These are phyloP conservation scores for Pholis gunnellus DNA, from an alignment of 2,113 vertebrate species.

Conservation along the genomic window DNA sequence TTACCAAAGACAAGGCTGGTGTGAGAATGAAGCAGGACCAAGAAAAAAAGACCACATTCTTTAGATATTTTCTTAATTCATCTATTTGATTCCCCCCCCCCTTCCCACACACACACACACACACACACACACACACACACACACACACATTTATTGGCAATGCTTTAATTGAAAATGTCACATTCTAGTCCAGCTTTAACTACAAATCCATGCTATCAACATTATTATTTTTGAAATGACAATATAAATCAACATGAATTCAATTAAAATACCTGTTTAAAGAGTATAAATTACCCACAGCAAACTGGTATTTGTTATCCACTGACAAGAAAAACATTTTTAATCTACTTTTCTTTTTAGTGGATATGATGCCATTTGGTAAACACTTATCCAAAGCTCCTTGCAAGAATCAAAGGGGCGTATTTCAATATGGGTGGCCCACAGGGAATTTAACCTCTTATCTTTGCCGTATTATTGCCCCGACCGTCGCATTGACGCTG, in stretches of 20 bases:
- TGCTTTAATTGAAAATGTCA: neutral
- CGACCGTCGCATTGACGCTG: constrained; percentile 42
- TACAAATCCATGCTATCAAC: neutral
- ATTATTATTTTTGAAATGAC: neutral
- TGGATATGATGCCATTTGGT: constrained; percentile 24
- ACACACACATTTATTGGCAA: neutral
- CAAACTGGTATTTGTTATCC: constrained; percentile 2
- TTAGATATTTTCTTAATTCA: constrained; percentile 2
- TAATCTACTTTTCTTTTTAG: neutral
- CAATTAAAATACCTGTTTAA: neutral
- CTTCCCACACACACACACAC: too few species aligned
- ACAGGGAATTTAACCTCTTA: constrained; percentile 46
- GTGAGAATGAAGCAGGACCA: constrained; percentile 7
- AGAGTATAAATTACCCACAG: neutral
- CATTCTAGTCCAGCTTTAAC: neutral
- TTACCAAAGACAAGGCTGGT: constrained; percentile 3
- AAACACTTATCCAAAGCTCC: constrained; percentile 23
- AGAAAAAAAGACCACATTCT: neutral
- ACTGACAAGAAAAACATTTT: constrained; percentile 1
- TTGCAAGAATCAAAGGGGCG: constrained; percentile 43
- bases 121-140: too few species aligned
- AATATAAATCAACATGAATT: neutral
- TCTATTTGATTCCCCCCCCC: neutral
- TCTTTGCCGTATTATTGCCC: constrained; percentile 49
- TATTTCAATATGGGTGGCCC: constrained; percentile 36